Conservation (phyloP, 2,113 vertebrate genomes). For the Indicator indicator region DNA sequence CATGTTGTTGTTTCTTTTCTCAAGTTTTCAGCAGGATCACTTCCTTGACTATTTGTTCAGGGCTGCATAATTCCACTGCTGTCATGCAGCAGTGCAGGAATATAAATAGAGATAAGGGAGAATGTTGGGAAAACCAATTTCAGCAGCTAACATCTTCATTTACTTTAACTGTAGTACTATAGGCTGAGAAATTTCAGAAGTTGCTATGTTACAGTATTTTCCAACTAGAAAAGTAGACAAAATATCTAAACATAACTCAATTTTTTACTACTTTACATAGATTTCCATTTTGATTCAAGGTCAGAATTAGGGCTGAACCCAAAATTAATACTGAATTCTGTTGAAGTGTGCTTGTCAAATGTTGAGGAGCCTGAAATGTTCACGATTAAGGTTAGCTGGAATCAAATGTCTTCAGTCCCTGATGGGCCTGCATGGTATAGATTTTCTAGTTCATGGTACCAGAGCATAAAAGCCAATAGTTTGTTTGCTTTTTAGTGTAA, state of each 20-base stretch:
- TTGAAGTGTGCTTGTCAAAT: not conserved
- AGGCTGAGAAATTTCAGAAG: not conserved
- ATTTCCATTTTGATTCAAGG: not conserved
- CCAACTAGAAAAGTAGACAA: not conserved
- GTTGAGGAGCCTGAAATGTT: not conserved
- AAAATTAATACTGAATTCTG: not conserved
- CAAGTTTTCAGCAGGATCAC: not conserved
- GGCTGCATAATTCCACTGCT: not conserved
- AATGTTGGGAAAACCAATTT: not conserved
- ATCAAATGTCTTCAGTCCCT: not conserved
- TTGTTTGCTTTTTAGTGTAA: slow-evolving; percentile 69
- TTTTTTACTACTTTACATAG: not conserved
- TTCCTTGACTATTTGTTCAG: not conserved
- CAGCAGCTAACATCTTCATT: not conserved
- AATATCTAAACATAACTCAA: not conserved
- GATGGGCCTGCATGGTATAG: not conserved
- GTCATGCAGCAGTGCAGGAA: not conserved
- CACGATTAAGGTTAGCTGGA: not conserved
- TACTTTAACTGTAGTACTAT: not conserved
- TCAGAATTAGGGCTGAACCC: not conserved
- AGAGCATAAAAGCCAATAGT: slow-evolving; percentile 20
- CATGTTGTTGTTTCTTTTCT: not conserved
- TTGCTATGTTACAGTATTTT: not conserved
- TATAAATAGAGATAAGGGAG: not conserved
- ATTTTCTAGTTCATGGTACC: not conserved